Base-by-base conservation (phyloP, 2,113 vertebrate genomes). In the Ammospiza nelsoni region DNA sequence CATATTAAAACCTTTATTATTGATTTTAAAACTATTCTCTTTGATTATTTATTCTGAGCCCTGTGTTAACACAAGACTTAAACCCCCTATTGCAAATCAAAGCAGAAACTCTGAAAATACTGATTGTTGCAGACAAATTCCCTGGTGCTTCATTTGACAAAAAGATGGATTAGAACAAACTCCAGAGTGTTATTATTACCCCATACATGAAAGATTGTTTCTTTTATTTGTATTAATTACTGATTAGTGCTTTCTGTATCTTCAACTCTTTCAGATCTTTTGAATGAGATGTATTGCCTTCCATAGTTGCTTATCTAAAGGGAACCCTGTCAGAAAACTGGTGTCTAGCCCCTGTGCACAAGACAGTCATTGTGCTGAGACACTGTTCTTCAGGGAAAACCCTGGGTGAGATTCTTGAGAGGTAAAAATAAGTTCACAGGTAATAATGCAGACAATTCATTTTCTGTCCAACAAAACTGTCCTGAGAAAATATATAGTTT, bases 181-280 rank as follows among this genome's bases (percentile, higher is more conserved):
- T 93, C 92, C 46, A 52, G 86, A 90, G 90, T 92, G 77, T 97
- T 97, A 97, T 97, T 98, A 97, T 97, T 93, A 82, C 93, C 92
- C 94, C 87, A 87, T 91, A 51, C 87, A 67, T 96, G 97, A 98
- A 95, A 94, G 96, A 98, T 95, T 91, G 95, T 97, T 95, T 97
- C 95, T 95, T 95, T 84, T 83, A 95, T 96, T 96, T 93, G 84
- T 97, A 92, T 95, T 97, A 97, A 97, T 97, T 97, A 96, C 96
- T 97, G 97, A 98, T 97, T 97, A 97, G 95, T 52, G 39, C 89
- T 84, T 91, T 89, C 94, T 96, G 89, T 93, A 94, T 91, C 95
- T 96, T 87, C 44, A 75, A 63, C 33, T 93, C 63, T 86, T 94
- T 87, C 66, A 87, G 89, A 39, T 72, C 63, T 76, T 96, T 71